phyloP scores from a whole-genome alignment of 2,888 invertebrate genomes.

The Dichetophora obliterata region DNA sequence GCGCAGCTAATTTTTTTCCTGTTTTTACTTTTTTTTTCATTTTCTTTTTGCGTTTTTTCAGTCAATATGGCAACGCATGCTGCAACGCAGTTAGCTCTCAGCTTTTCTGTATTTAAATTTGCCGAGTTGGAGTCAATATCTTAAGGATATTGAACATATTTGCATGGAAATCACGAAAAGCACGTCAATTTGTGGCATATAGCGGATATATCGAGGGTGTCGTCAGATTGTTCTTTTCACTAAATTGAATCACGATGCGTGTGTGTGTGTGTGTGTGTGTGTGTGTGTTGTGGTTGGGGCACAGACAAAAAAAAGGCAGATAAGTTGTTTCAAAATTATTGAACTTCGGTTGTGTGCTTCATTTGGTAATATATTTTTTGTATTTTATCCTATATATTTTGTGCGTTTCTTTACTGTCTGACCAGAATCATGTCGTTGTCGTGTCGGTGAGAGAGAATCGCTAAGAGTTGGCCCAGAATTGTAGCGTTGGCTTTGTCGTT shows the following conservation, averaged over 20 bases:
- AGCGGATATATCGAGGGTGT: slow-evolving; percentile 22
- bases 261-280: too few relatives aligned
- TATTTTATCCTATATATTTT: neutral
- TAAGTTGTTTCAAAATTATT: neutral
- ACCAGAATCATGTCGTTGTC: too few relatives aligned
- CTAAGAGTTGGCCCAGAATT: too few relatives aligned
- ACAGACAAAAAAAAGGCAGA: neutral
- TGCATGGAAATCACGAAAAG: slow-evolving; percentile 66
- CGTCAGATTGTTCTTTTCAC: neutral
- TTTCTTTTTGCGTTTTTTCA: neutral
- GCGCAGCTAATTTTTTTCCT: slow-evolving; percentile 7
- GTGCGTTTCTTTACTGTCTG: too few relatives aligned
- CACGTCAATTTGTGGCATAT: slow-evolving; percentile 61
- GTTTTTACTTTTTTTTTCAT: neutral
- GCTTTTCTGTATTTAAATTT: neutral
- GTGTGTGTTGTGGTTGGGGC: neutral
- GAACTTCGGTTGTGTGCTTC: neutral
- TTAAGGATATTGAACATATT: slow-evolving; percentile 64
- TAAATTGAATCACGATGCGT: neutral
- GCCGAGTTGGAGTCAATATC: slow-evolving; percentile 47
- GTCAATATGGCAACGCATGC: slow-evolving; percentile 24
- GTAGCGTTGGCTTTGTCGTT: too few relatives aligned
- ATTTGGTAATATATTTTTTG: neutral
- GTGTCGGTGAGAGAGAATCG: too few relatives aligned
- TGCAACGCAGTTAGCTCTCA: neutral